Evolutionary conservation across 2,888 invertebrate species (phyloP), one percentile per base, ranked within the genome.

Genomic region (Saturnia pavonia): DNA sequence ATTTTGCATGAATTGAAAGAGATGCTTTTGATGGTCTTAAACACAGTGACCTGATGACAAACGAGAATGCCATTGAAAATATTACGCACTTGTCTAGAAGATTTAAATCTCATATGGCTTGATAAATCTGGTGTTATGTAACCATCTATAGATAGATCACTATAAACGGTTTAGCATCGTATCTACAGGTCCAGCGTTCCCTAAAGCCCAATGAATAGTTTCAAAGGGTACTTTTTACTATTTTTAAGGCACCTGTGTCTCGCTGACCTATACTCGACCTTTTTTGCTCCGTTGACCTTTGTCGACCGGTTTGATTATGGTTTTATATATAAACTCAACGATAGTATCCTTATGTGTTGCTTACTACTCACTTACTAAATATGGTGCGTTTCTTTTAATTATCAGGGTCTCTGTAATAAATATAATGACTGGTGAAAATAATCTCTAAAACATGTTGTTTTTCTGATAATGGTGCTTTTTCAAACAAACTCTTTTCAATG

Each of bases 211-310:
- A 73, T 87, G 87, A 86, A 85, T 91, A 91, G 90, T 90, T 91
- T 85, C 85, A 87, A 87, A 88, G 85, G 83, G 76, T 54, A 67
- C 76, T 80, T 82, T 80, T 80, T 85, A 83, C 87, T 89, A 89
- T 90, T 90, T 89, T 86, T 86, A 83, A 84, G 85, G 83, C 86
- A 88, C 86, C 84, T 84, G 85, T 80, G 78, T 77, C 79, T 77
- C 78, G 71, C 74, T 80, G 78, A 82, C 85, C 86, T 86, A 82
- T 79, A 71, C 73, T 43, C 71, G 76, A 72, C 81, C 79, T 79
- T 83, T 79, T 80, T 78, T 78, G 81, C 78, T 77, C 72, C 70
- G 72, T 67, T 80, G 74, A 75, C 72, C 76, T 79, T 78, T 74
- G 67, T 57, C 43, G 68, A 51, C 43, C 54, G 65, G 70, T 68